A percentile compares a stretch with the other conserved stretches of the same genome.
Evolutionary conservation across 1,140 invertebrate species (phyloP).

Genomic region (Physella acuta): DNA sequence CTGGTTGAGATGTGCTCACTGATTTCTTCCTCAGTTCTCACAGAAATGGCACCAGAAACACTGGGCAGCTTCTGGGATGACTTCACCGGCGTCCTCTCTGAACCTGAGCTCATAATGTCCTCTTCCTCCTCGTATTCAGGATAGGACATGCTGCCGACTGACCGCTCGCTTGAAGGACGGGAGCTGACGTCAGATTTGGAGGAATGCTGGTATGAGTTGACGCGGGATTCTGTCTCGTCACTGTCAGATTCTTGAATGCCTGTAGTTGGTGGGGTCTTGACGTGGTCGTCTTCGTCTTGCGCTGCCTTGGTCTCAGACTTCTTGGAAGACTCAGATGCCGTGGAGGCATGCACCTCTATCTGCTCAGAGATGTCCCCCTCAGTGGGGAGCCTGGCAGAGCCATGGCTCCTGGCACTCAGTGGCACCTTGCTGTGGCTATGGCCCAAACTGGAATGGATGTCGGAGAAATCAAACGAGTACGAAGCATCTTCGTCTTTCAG

Average conservation of each 20-base stretch:
- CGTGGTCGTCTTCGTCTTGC: background rate
- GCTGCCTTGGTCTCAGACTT: background rate
- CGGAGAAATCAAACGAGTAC: slow-evolving; percentile 42
- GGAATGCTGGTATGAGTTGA: slow-evolving; percentile 27
- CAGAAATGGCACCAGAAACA: background rate
- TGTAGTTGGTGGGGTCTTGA: slow-evolving; percentile 3
- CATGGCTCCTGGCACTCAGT: slow-evolving; percentile 29
- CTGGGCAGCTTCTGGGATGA: background rate
- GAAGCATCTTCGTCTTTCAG: slow-evolving; percentile 28
- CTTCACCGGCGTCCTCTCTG: slow-evolving; percentile 28
- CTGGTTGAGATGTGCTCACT: slow-evolving; percentile 39
- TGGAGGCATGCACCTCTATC: slow-evolving; percentile 31
- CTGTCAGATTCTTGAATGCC: slow-evolving; percentile 36
- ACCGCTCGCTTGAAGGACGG: slow-evolving; percentile 42
- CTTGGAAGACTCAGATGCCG: slow-evolving; percentile 9
- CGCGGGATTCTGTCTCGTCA: slow-evolving; percentile 37
- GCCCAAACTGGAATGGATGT: slow-evolving; percentile 27
- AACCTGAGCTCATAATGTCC: slow-evolving; percentile 29
- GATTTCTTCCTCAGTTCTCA: slow-evolving; percentile 37
- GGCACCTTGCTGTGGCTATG: slow-evolving; percentile 27
- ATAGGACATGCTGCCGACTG: slow-evolving; percentile 28
- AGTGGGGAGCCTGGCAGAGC: slow-evolving; percentile 6
- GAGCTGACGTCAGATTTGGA: slow-evolving; percentile 35
- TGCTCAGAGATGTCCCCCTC: slow-evolving; percentile 33
- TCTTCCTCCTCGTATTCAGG: slow-evolving; percentile 30